Base-by-base conservation (phyloP, 2,888 invertebrate genomes). In the Catocala sponsa region DNA sequence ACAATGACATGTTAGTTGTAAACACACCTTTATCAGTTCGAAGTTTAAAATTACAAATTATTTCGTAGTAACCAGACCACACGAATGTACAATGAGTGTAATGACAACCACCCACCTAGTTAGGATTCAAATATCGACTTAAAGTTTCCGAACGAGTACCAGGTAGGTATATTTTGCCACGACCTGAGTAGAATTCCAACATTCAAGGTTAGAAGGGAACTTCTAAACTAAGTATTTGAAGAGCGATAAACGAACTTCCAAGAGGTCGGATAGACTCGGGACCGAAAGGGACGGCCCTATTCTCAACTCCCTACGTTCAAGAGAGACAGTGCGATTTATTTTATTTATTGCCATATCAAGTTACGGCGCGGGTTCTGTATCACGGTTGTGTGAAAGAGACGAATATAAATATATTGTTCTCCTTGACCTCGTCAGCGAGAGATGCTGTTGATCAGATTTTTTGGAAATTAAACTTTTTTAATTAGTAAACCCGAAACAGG, bases 341-440 rank as follows among this genome's bases (percentile, higher is more conserved):
- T 90, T 88, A 91, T 92, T 92, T 91, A 93, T 91, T 91, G 85
- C 90, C 89, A 86, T 92, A 93, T 93, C 88, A 88, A 87, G 90
- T 90, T 88, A 79, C 90, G 70, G 72, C 80, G 80, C 78, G 76
- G 78, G 84, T 78, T 86, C 80, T 74, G 81, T 80, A 81, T 79
- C 79, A 69, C 75, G 68, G 70, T 62, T 66, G 88, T 82, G 83
- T 67, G 86, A 91, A 73, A 79, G 90, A 83, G 89, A 91, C 73
- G 67, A 75, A 80, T 77, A 82, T 84, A 84, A 80, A 78, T 78
- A 70, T 78, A 75, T 81, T 69, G 72, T 76, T 85, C 77, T 74
- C 76, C 74, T 78, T 83, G 81, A 79, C 80, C 80, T 78, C 78
- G 73, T 71, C 79, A 81, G 76, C 76, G 74, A 70, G 78, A 81